A percentile compares a stretch with the other conserved stretches of the same genome.
These are phyloP conservation scores for Amblyjoppa fuscipennis DNA, from an alignment of 2,888 invertebrate genomes.

Conservation along the genomic window DNA sequence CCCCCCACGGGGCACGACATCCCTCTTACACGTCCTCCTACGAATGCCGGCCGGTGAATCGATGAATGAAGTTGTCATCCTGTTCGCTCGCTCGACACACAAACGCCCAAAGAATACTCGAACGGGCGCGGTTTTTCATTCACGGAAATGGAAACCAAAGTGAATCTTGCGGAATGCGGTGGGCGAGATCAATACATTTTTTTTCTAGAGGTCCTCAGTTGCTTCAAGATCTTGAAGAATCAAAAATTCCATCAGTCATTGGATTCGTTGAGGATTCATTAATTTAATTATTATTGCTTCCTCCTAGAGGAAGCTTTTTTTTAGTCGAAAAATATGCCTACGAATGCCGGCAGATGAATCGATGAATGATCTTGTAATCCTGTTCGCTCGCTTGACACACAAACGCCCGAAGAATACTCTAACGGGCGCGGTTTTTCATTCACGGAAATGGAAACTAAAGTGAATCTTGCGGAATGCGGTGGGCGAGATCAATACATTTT, in stretches of 20 bases:
- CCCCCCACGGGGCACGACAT: conserved; percentile 55
- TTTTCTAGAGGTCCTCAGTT: background rate
- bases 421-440: conserved; percentile 59
- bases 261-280: too few relatives aligned
- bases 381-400: conserved; percentile 48
- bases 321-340: background rate
- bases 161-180: background rate
- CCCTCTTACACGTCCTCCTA: conserved; percentile 29
- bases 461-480: background rate
- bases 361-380: conserved; percentile 72
- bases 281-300: too few relatives aligned
- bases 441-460: conserved; percentile 52
- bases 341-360: conserved; percentile 69
- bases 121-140: conserved; percentile 59
- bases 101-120: conserved; percentile 63
- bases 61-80: conserved; percentile 72
- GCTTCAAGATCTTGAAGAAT: background rate
- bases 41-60: conserved; percentile 69
- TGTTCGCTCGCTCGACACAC: conserved; percentile 48
- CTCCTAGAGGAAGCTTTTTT: too few relatives aligned
- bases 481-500: conserved; percentile 1
- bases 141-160: conserved; percentile 53
- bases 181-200: conserved; percentile 1
- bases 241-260: background rate
- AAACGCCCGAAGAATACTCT: conserved; percentile 63